Evolutionary conservation across 2,113 vertebrate species (phyloP).

Genomic region (Petrocephalus zakoni): DNA sequence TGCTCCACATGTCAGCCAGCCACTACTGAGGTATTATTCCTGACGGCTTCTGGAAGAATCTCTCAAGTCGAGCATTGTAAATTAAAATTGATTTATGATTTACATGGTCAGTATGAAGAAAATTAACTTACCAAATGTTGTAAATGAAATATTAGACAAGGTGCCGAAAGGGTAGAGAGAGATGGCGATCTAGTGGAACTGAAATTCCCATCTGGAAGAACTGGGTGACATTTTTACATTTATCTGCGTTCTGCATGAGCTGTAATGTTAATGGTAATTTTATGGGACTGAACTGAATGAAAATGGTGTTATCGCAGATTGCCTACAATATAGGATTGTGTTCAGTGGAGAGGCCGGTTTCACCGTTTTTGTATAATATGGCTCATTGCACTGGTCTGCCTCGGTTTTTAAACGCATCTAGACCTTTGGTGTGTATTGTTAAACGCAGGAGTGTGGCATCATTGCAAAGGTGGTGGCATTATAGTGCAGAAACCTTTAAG

Average conservation of each 20-base stretch:
- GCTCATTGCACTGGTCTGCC: conserved; percentile 83
- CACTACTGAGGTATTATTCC: conserved; percentile 71
- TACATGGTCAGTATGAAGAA: conserved; percentile 98
- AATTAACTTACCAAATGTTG: conserved; percentile 98
- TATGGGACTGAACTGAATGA: conserved; percentile 96
- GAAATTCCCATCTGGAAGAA: conserved; percentile 94
- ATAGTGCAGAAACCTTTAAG: neutral
- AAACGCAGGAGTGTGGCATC: conserved; percentile 64
- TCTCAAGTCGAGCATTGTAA: conserved; percentile 89
- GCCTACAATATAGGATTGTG: conserved; percentile 88
- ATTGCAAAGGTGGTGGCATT: conserved; percentile 43
- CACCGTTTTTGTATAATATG: conserved; percentile 76
- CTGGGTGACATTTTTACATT: conserved; percentile 96
- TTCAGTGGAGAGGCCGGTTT: conserved; percentile 63
- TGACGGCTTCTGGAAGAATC: conserved; percentile 86
- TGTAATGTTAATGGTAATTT: conserved; percentile 99
- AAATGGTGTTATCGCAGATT: conserved; percentile 94
- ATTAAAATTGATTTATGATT: conserved; percentile 99
- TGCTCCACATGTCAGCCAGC: conserved; percentile 64
- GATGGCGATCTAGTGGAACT: conserved; percentile 96
- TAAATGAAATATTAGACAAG: conserved; percentile 99
- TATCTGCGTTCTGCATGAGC: conserved; percentile 98
- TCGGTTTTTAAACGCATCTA: conserved; percentile 79
- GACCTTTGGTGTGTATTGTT: conserved; percentile 77
- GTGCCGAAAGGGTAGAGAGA: conserved; percentile 68